Evolutionary conservation across 2,113 vertebrate species (phyloP).

Genomic region (Meleagris gallopavo): DNA sequence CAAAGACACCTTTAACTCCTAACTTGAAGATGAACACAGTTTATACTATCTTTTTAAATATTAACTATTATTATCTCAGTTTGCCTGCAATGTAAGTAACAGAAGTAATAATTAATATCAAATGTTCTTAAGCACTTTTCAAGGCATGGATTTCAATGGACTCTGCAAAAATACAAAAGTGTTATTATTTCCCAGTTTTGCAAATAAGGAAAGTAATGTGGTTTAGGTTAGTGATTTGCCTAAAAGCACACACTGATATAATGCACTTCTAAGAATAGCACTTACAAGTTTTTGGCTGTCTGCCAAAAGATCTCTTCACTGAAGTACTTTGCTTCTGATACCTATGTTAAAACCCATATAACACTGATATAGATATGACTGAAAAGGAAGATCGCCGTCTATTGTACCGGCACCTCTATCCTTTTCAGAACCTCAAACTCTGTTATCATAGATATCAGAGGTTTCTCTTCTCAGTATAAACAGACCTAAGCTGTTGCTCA

Average conservation of each 20-base stretch:
- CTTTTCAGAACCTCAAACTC: neutral
- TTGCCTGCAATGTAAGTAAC: neutral
- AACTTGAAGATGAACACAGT: neutral
- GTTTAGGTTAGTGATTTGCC: neutral
- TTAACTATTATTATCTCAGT: conserved; percentile 5
- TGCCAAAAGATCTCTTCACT: conserved; percentile 19
- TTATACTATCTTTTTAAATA: conserved; percentile 45
- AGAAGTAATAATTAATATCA: neutral
- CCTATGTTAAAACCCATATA: neutral
- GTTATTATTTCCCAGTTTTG: conserved; percentile 7
- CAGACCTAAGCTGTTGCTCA: neutral
- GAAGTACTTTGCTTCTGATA: neutral
- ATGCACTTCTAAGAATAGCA: neutral
- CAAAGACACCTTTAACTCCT: conserved; percentile 26
- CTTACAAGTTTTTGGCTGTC: neutral
- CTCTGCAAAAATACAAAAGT: neutral
- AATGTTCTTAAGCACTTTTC: neutral
- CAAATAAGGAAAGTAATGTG: neutral
- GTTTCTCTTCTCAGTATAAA: neutral
- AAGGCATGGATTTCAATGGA: neutral
- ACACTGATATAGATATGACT: neutral
- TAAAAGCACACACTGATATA: conserved; percentile 3
- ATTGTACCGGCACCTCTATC: neutral
- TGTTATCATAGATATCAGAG: neutral
- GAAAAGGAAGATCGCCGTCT: neutral